Evolutionary conservation across 92 coral and sea anemone genomes (phyloP), one percentile per base, ranked within the genome.

Genomic region (Phenganax subtilis): DNA sequence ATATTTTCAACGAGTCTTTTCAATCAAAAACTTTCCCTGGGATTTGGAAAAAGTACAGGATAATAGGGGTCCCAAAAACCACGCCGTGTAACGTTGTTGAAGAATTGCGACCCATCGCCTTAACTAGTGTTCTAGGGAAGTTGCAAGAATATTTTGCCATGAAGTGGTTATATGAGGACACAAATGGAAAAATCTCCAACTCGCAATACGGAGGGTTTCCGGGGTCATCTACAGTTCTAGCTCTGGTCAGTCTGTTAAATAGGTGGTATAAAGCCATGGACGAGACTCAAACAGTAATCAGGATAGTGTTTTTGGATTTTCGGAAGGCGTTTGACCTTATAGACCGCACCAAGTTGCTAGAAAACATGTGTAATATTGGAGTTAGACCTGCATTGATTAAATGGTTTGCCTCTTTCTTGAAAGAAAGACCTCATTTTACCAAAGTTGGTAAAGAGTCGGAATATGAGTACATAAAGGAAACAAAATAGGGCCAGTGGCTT

Each of bases 51-150:
- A 71, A 47, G 29, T 71, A 12, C 17, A 30, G 57, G 27, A 15
- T 31, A 71, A 12, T 10, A 4, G 75, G 8, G 12, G 28, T 71
- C 28, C 55, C 55, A 47, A 71, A 71, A 71, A 71, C 31, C 57
- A 71, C 55, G 57, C 75, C 75, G 3, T 71, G 75, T 71, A 47
- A 53, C 29, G 7, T n/a, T 71, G 75, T n/a, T 47, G 75, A 71
- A 4, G 75, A 71, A 7, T 7, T 71, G 55, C 17, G 75, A 71
- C 75, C 75, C 3, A 53, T 71, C 29, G 75, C 75, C 11, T 47
- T 71, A 44, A 71, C 75, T 15, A 31, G 75, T 71, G 75, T 71
- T 30, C 16, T 71, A 27, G 55, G 55, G 20, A 71, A 71, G 57
- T 11, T 71, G 17, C 75, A 71, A 37, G 75, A 71, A 71, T 71